Conservation (phyloP, 2,888 invertebrate species). For the Tachina lurida region DNA sequence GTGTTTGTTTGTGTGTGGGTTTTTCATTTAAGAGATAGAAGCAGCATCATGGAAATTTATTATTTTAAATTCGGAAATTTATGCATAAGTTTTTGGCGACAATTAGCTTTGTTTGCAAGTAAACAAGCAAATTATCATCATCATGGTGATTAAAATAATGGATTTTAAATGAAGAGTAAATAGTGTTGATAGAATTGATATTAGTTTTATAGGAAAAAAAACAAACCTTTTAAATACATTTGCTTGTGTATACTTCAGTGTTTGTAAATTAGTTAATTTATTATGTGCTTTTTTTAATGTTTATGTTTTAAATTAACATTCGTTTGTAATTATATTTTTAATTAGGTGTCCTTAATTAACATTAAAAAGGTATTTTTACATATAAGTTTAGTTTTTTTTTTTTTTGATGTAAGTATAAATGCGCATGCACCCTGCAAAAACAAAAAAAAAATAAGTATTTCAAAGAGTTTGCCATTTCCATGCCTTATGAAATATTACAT, state of each 20-base stretch:
- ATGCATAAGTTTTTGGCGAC: conserved; percentile 66
- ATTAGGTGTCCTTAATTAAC: conserved; percentile 47
- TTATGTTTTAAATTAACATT: conserved; percentile 45
- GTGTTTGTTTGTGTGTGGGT: not conserved
- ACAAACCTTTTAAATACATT: not conserved
- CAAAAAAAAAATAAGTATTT: no score
- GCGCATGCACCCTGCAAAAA: not conserved
- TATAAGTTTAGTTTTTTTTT: not conserved
- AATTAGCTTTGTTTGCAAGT: conserved; percentile 69
- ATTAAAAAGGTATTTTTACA: conserved; percentile 10
- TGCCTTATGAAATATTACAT: no score
- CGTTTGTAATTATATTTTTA: conserved; percentile 53
- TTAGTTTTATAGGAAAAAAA: conserved; percentile 41
- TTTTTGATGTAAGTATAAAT: not conserved
- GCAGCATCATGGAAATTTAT: conserved; percentile 57
- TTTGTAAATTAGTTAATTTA: no score
- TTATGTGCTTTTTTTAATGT: not conserved
- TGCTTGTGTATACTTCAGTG: not conserved
- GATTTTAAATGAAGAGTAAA: conserved; percentile 67
- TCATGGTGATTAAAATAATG: conserved; percentile 66
- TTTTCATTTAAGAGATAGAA: conserved; percentile 7
- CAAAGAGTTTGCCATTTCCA: no score
- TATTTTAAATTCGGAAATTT: conserved; percentile 64
- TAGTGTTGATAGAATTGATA: conserved; percentile 58
- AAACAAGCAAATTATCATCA: conserved; percentile 67